Percentiles rank a stretch among this genome's conserved stretches.
phyloP scores from a whole-genome alignment of 2,888 invertebrate genomes.

The Belgica antarctica region DNA sequence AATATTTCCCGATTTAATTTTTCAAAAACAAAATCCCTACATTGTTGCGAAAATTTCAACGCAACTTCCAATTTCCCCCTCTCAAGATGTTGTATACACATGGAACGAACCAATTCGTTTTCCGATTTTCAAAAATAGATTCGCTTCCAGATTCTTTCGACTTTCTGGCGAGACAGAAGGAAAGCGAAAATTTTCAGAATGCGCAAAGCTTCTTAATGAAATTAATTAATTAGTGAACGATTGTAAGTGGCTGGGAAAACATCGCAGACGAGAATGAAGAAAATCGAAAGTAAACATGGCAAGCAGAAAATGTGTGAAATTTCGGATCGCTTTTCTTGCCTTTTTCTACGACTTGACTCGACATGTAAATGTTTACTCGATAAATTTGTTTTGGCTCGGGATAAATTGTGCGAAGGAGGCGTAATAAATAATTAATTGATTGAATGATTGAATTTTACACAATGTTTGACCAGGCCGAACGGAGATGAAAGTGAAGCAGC shows the following conservation, averaged over 20 bases:
- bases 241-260: background rate
- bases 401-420: background rate
- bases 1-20: too few relatives aligned
- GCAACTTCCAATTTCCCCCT: too few relatives aligned
- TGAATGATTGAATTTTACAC: background rate
- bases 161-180: background rate
- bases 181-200: too few relatives aligned
- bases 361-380: constrained; percentile 43
- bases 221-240: background rate
- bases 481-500: background rate
- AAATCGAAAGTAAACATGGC: constrained; percentile 32
- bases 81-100: too few relatives aligned
- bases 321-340: constrained; percentile 31
- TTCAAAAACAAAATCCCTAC: too few relatives aligned
- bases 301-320: constrained; percentile 39
- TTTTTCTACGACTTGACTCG: constrained; percentile 1
- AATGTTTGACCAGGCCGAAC: constrained; percentile 11
- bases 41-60: too few relatives aligned
- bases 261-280: background rate
- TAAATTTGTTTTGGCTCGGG: constrained; percentile 33
- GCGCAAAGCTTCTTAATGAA: too few relatives aligned
- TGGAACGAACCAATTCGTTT: background rate
- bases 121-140: background rate
- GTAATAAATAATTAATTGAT: constrained; percentile 41
- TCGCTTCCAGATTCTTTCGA: background rate